Conservation (phyloP, 2,888 invertebrate genomes). For the Steinernema hermaphroditum region DNA sequence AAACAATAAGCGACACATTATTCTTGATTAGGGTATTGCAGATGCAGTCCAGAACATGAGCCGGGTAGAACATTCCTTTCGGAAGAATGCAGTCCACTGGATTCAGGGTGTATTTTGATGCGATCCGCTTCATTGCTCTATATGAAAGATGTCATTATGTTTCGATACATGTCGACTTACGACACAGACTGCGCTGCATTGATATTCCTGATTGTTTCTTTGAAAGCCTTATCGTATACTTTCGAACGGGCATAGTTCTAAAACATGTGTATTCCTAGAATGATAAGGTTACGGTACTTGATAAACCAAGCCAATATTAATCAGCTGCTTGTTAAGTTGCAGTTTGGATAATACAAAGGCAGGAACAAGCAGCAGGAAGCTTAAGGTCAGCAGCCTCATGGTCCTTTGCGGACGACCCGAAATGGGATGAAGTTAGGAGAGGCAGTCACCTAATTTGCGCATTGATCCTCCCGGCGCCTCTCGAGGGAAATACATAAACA, state of each 20-base stretch:
- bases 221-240: slow-evolving; percentile 59
- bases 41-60: slow-evolving; percentile 61
- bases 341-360: slow-evolving; percentile 32
- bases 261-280: background rate
- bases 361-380: background rate
- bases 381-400: background rate
- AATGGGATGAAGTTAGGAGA: background rate
- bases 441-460: slow-evolving; percentile 1
- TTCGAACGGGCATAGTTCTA: slow-evolving; percentile 54
- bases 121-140: slow-evolving; percentile 52
- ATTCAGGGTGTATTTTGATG: slow-evolving; percentile 48
- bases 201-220: slow-evolving; percentile 55
- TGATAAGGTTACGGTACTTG: slow-evolving; percentile 38
- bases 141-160: slow-evolving; percentile 35
- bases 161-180: slow-evolving; percentile 40
- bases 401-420: too few species aligned
- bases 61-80: slow-evolving; percentile 58
- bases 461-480: slow-evolving; percentile 21
- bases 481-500: slow-evolving; percentile 7
- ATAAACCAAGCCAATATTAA: slow-evolving; percentile 55
- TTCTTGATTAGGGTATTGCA: slow-evolving; percentile 55
- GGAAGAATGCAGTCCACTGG: slow-evolving; percentile 61
- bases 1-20: slow-evolving; percentile 53
- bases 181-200: slow-evolving; percentile 51
- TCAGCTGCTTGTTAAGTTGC: too few species aligned